Evolutionary conservation across 2,888 invertebrate genomes (phyloP), one percentile per base, ranked within the genome.

Genomic region (Cacoxenus indagator): DNA sequence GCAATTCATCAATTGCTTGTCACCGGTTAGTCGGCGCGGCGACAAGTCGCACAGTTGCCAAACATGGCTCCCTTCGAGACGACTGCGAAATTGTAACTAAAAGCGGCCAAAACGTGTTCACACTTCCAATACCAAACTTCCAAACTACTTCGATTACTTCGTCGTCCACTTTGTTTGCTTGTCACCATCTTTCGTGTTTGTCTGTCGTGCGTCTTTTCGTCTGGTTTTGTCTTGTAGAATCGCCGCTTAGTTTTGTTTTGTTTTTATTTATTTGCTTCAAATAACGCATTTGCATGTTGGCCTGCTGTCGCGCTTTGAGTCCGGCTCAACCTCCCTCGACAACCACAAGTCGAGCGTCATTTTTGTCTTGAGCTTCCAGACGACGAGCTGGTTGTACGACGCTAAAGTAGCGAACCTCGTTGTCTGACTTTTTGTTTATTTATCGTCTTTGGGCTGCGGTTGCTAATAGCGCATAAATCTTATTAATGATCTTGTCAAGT

Each of bases 401-500:
- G n/a, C n/a, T n/a, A n/a, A n/a, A n/a, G n/a, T n/a, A n/a, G n/a
- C n/a, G n/a, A n/a, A n/a, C n/a, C n/a, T n/a, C 19, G 51, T 51
- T 51, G n/a, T 64, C 24, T 9, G 65, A 54, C 65, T 65, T 70
- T 68, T 65, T 69, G 75, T 84, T 67, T 84, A 81, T 81, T 81
- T 81, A 84, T 82, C 83, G 81, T n/a, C 74, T 73, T 74, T 70
- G 76, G 81, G 81, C 78, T 81, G 81, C 81, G 73, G 81, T 81
- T 77, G 80, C 85, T 84, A 84, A 85, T 84, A 79, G 82, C 78
- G 78, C 81, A 85, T 85, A 83, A 84, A 85, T 85, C 84, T 85
- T 84, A 75, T 84, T 83, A 85, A 85, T 83, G 81, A 84, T 82
- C 83, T 83, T 85, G 85, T 85, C 85, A 85, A 83, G 82, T 83